Percentiles rank a stretch among this genome's conserved stretches.
Evolutionary conservation across 2,888 invertebrate genomes (phyloP).

Genomic region (Chaetogeoica ovagalla): DNA sequence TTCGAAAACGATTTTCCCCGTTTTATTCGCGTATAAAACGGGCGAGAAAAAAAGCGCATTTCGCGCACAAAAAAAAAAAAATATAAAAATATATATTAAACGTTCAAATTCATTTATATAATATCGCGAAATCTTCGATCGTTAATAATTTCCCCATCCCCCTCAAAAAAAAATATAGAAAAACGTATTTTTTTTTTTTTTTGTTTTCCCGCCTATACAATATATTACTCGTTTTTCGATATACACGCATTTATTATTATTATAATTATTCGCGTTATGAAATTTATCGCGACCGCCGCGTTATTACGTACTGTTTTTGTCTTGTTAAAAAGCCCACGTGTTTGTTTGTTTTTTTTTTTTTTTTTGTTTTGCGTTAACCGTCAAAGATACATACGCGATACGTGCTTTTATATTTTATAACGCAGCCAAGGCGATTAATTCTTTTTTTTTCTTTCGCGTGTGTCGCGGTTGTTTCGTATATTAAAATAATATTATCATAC

Average conservation of each 20-base stretch:
- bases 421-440: not conserved
- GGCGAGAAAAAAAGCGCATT: too few species aligned
- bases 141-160: not conserved
- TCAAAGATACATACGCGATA: not conserved
- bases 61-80: too few species aligned
- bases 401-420: not conserved
- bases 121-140: too few species aligned
- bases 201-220: not conserved
- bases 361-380: not conserved
- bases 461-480: too few species aligned
- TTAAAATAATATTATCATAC: too few species aligned
- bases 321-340: conserved; percentile 33
- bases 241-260: conserved; percentile 1
- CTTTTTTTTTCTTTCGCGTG: too few species aligned
- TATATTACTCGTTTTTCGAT: not conserved
- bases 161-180: too few species aligned
- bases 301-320: conserved; percentile 25
- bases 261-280: conserved; percentile 1
- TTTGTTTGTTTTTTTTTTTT: not conserved
- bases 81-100: too few species aligned
- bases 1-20: too few species aligned
- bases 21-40: too few species aligned
- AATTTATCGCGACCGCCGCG: not conserved
- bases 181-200: too few species aligned
- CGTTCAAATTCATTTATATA: too few species aligned